Evolutionary conservation across 1,140 invertebrate species (phyloP).

Genomic region (Potamilus streckersoni): DNA sequence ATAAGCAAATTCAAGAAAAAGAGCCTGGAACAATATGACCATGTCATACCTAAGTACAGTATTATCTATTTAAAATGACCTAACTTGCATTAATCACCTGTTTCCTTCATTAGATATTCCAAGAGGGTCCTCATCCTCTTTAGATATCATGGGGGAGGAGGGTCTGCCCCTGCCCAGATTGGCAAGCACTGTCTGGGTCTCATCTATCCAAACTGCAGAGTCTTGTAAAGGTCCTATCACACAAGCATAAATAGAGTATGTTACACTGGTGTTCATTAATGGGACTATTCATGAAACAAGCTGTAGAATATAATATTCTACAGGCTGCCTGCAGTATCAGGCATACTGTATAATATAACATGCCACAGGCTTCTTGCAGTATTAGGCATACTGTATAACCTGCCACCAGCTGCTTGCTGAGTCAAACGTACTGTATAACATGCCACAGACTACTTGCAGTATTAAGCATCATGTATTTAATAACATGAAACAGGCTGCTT

Average conservation of each 20-base stretch:
- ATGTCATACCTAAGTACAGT: background rate
- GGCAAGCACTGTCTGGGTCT: constrained; percentile 65
- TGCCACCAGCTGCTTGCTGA: too few relatives aligned
- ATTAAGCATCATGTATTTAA: too few relatives aligned
- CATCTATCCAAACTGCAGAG: constrained; percentile 99
- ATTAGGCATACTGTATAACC: too few relatives aligned
- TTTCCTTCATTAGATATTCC: constrained; percentile 94
- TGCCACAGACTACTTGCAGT: too few relatives aligned
- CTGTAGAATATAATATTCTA: too few relatives aligned
- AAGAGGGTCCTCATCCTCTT: constrained; percentile 84
- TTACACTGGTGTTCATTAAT: too few relatives aligned
- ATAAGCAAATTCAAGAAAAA: background rate
- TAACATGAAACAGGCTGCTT: too few relatives aligned
- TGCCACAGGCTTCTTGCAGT: too few relatives aligned
- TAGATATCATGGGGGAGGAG: constrained; percentile 53
- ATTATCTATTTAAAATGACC: background rate
- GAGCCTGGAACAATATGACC: background rate
- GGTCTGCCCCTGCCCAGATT: constrained; percentile 56
- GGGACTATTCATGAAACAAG: too few relatives aligned
- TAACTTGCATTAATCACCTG: constrained; percentile 72
- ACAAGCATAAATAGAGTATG: background rate
- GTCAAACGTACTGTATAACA: too few relatives aligned
- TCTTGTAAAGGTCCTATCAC: constrained; percentile 92
- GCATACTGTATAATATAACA: too few relatives aligned
- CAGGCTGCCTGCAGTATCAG: too few relatives aligned